These are phyloP conservation scores for Patella depressa DNA, from an alignment of 2,888 invertebrate genomes.

Conservation along the genomic window DNA sequence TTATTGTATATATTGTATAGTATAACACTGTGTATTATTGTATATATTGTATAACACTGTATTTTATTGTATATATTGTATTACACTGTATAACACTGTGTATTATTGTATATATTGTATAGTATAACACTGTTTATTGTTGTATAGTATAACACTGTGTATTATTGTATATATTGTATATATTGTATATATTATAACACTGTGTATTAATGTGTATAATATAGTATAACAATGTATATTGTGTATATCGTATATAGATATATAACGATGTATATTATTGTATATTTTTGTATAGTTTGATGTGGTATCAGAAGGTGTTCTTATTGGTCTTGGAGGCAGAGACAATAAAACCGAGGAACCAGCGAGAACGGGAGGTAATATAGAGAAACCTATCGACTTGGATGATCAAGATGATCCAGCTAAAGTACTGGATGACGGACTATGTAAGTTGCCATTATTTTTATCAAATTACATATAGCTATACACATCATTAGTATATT, in stretches of 20 bases:
- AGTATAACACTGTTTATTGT: too few species aligned
- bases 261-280: too few species aligned
- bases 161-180: too few species aligned
- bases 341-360: not conserved
- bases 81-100: too few species aligned
- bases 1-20: too few species aligned
- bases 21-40: not conserved
- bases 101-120: not conserved
- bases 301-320: not conserved
- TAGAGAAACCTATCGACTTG: not conserved
- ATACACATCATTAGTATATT: not conserved
- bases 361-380: not conserved
- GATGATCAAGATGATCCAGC: constrained; percentile 2
- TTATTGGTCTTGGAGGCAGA: not conserved
- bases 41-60: not conserved
- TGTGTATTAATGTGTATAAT: too few species aligned
- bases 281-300: constrained; percentile 9
- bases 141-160: too few species aligned
- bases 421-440: not conserved
- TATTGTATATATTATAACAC: too few species aligned
- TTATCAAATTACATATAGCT: too few species aligned
- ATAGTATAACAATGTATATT: too few species aligned
- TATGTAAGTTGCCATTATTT: not conserved
- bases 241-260: too few species aligned
- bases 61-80: too few species aligned